phyloP scores from a whole-genome alignment of 2,888 invertebrate species.

The Eretmocerus hayati region DNA sequence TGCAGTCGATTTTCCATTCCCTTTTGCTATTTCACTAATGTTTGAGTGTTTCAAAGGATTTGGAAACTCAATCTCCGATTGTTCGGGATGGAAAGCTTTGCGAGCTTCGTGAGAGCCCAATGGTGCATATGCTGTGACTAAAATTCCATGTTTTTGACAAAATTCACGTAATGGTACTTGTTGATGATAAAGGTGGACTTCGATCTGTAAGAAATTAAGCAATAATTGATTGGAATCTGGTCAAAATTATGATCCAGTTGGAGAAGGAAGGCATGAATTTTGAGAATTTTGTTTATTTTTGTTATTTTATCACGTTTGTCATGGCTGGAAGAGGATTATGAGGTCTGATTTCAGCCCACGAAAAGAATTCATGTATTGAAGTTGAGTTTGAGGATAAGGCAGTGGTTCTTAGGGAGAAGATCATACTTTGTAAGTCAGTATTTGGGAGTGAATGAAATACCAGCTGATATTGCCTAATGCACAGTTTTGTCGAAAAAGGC shows the following conservation, averaged over 20 bases:
- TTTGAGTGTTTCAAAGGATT: conserved; percentile 56
- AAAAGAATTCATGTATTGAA: too few relatives aligned
- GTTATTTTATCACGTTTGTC: too few relatives aligned
- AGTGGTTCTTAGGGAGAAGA: too few relatives aligned
- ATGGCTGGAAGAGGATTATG: too few relatives aligned
- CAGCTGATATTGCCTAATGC: too few relatives aligned
- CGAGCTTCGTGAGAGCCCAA: conserved; percentile 62
- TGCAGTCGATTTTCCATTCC: conserved; percentile 58
- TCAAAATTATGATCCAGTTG: not conserved
- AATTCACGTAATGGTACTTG: conserved; percentile 58
- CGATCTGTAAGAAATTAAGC: conserved; percentile 47
- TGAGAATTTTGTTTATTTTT: too few relatives aligned
- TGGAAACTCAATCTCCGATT: conserved; percentile 41
- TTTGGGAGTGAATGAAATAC: too few relatives aligned
- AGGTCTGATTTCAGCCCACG: too few relatives aligned
- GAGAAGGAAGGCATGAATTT: not conserved
- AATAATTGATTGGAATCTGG: not conserved
- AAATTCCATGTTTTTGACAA: conserved; percentile 58
- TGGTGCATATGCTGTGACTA: conserved; percentile 65
- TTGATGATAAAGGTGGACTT: conserved; percentile 70
- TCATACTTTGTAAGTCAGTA: too few relatives aligned
- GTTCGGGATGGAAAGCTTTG: conserved; percentile 35
- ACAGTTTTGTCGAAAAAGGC: too few relatives aligned
- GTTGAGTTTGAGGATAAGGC: too few relatives aligned
- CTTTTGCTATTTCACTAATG: conserved; percentile 54